Base-by-base conservation (phyloP, 2,113 vertebrate species). In the Chloroceryle aenea region DNA sequence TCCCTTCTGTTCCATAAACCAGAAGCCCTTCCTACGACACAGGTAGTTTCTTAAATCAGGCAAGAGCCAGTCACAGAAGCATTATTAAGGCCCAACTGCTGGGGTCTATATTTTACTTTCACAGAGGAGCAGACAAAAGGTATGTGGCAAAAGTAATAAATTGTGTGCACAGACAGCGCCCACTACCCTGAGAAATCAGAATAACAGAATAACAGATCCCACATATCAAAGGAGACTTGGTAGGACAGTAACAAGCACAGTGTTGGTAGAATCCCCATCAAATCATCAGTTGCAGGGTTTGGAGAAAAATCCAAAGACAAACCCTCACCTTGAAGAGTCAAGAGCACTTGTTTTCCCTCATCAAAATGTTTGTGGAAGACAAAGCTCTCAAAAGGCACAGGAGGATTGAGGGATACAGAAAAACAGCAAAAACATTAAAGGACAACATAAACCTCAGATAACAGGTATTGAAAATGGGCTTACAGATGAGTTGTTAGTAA, bases 401-500 rank as follows among this genome's bases (percentile, higher is more conserved):
- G 56, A 81, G 13, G 61, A 75, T 3, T 0, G 1, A 64, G 43
- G 10, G 38, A 68, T 56, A 90, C 19, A 82, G 69, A 89, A 87
- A 87, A 85, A 48, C 52, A 82, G 66, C 13, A 72, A 3, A 89
- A 87, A 25, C 52, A 85, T 76, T 42, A 85, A 64, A 85, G 66
- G 58, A 85, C 52, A 93, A 76, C 27, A 87, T 47, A 90, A 87
- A 90, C 62, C 67, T 92, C 78, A 90, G 40, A 87, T n/a, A 89
- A 86, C 72, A 29, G 74, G 25, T 69, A 91, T 14, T 90, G 87
- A 90, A 87, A 96, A 79, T 18, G 27, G 85, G 78, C 85, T 93
- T 93, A 79, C 62, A 89, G 82, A 94, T 85, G 74, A 93, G 67
- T 69, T 94, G 78, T 93, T 90, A 96, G 82, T 53, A 94, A 76